These are phyloP conservation scores for Eidolon helvum DNA, from an alignment of 2,113 vertebrate species.

Conservation along the genomic window DNA sequence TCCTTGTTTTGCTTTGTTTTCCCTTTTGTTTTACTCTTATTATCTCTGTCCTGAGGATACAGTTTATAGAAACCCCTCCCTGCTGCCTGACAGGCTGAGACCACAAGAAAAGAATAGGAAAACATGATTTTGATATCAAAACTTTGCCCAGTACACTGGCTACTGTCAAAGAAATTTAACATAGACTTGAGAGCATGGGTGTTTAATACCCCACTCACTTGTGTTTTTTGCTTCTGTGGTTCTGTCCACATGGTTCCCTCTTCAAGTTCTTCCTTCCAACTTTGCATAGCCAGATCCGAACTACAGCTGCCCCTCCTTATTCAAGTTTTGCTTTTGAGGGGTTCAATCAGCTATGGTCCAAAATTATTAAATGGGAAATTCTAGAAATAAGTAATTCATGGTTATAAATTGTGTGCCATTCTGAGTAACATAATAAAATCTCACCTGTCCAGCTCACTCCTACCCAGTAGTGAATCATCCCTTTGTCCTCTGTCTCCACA, in stretches of 20 bases:
- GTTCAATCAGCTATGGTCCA: not conserved
- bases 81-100: not conserved
- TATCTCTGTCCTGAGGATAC: not conserved
- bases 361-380: not conserved
- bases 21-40: not conserved
- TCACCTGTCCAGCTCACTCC: not conserved
- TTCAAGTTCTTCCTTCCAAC: not conserved
- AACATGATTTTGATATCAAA: not conserved
- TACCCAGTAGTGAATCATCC: too few relatives aligned
- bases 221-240: not conserved
- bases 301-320: not conserved
- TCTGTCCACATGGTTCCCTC: not conserved
- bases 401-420: not conserved
- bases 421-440: not conserved
- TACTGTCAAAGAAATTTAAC: not conserved
- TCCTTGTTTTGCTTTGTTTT: not conserved
- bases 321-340: not conserved
- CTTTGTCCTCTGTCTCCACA: not conserved
- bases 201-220: not conserved
- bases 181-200: not conserved
- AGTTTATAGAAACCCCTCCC: not conserved
- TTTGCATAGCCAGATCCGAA: not conserved
- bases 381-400: not conserved
- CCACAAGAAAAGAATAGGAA: not conserved
- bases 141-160: not conserved